A percentile compares a stretch with the other conserved stretches of the same genome.
Conservation (phyloP, 2,113 vertebrate genomes). For the Anoura caudifer region DNA sequence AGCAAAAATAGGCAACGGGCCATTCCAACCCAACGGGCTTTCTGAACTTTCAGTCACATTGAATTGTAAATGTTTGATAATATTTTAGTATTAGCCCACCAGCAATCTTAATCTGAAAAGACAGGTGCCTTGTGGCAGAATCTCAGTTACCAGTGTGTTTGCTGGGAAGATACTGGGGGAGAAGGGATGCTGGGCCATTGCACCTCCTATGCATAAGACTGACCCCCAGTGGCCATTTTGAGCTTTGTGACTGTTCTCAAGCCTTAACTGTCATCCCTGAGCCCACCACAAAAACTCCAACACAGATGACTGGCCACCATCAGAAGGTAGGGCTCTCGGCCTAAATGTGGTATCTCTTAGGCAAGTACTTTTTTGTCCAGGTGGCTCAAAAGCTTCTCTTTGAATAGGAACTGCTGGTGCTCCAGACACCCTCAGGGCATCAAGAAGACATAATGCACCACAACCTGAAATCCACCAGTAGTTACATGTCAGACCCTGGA, state of each 20-base stretch:
- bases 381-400: neutral
- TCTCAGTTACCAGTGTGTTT: neutral
- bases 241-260: neutral
- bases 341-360: neutral
- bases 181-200: neutral
- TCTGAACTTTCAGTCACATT: neutral
- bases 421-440: accelerated
- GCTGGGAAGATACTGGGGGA: neutral
- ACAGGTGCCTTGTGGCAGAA: neutral
- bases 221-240: neutral
- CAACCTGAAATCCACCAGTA: neutral
- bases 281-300: neutral
- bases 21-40: neutral
- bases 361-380: neutral
- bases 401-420: neutral
- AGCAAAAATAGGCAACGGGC: neutral
- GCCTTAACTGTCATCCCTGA: neutral
- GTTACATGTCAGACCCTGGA: neutral
- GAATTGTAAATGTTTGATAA: neutral
- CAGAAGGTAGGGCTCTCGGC: neutral
- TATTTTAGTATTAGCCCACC: neutral
- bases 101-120: neutral
- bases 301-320: neutral
- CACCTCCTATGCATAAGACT: neutral
- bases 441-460: neutral